These are phyloP conservation scores for Yoshiicerus persimilis DNA, from an alignment of 1,140 invertebrate genomes.

Conservation along the genomic window DNA sequence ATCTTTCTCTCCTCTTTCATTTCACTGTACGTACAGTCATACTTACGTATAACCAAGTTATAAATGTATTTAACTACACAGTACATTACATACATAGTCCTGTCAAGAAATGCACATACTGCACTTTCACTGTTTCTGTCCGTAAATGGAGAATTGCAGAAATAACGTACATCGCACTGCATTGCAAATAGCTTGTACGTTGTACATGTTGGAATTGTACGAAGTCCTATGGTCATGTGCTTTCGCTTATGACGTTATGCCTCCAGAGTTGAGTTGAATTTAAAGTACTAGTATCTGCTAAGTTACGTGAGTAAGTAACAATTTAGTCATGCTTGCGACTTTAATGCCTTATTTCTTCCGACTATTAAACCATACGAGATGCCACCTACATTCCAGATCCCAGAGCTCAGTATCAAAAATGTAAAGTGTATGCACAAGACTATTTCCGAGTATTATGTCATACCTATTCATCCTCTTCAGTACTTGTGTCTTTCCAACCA, in stretches of 20 bases:
- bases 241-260: background rate
- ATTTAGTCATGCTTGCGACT: slow-evolving; percentile 1
- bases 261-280: slow-evolving; percentile 7
- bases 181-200: background rate
- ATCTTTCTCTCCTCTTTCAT: background rate
- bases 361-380: background rate
- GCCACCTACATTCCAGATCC: background rate
- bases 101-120: background rate
- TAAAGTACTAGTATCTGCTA: background rate
- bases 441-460: background rate
- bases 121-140: background rate
- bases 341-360: slow-evolving; percentile 1
- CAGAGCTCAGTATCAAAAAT: background rate
- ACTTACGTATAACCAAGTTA: background rate
- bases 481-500: background rate
- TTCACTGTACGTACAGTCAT: background rate
- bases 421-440: background rate
- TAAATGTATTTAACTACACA: too few relatives aligned
- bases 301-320: background rate
- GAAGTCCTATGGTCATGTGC: background rate
- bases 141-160: background rate
- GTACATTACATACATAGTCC: background rate
- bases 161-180: background rate
- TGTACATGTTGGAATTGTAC: background rate
- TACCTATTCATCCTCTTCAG: background rate